phyloP scores from a whole-genome alignment of 2,888 invertebrate genomes.

The Chesias legatella region DNA sequence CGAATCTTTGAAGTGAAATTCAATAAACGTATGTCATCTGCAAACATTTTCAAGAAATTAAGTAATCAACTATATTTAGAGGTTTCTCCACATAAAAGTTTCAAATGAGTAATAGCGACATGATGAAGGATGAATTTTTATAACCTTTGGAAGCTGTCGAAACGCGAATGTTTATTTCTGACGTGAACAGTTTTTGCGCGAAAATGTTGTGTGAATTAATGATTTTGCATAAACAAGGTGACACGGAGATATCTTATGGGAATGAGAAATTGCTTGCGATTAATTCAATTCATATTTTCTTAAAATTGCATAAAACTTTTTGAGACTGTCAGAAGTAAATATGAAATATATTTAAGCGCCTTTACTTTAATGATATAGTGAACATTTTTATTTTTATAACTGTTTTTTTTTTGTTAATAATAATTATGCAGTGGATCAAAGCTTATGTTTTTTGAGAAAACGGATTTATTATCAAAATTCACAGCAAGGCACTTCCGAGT shows the following conservation, averaged over 20 bases:
- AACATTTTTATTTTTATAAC: no score
- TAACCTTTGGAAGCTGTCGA: slow-evolving; percentile 16
- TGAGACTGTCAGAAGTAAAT: not conserved
- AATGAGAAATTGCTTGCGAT: slow-evolving; percentile 10
- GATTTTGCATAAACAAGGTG: slow-evolving; percentile 15
- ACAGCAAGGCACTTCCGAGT: no score
- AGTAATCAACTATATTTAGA: slow-evolving; percentile 26
- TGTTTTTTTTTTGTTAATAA: no score
- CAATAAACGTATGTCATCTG: slow-evolving; percentile 16
- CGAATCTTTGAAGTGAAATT: slow-evolving; percentile 10
- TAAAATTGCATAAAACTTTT: no score
- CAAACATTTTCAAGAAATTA: slow-evolving; percentile 26
- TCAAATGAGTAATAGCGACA: slow-evolving; percentile 21
- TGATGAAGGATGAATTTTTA: slow-evolving; percentile 19
- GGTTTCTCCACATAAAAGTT: slow-evolving; percentile 23
- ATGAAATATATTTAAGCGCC: no score
- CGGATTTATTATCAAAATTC: no score
- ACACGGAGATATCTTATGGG: slow-evolving; percentile 11
- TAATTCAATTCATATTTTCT: slow-evolving; percentile 2
- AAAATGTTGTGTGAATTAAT: slow-evolving; percentile 12
- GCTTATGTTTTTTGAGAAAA: no score
- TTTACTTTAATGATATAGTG: no score
- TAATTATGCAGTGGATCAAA: no score
- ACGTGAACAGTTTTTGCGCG: slow-evolving; percentile 7
- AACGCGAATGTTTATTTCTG: slow-evolving; percentile 16